Evolutionary conservation across 2,888 invertebrate genomes (phyloP).

Genomic region (Drosophila formosana): DNA sequence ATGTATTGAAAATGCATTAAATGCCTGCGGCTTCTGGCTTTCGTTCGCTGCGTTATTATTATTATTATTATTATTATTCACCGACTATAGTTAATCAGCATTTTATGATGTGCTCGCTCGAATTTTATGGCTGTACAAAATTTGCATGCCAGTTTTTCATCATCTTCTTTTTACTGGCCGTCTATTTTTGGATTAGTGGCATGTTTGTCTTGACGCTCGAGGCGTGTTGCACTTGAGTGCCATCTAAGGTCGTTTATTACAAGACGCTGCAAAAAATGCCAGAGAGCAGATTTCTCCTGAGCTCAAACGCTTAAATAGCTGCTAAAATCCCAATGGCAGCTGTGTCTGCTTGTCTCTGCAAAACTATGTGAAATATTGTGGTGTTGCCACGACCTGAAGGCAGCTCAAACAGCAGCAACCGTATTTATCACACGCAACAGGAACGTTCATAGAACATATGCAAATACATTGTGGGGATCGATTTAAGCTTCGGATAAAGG

Average conservation of each 20-base stretch:
- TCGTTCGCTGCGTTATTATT: not conserved
- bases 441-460: not conserved
- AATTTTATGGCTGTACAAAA: not conserved
- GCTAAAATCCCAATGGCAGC: not conserved
- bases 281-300: not conserved
- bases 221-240: conserved; percentile 40
- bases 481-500: not conserved
- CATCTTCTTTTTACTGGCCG: not conserved
- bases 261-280: not conserved
- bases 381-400: not conserved
- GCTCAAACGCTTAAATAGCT: conserved; percentile 20
- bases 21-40: conserved; percentile 41
- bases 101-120: not conserved
- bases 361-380: conserved; percentile 16
- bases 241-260: conserved; percentile 17
- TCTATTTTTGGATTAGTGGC: conserved; percentile 3
- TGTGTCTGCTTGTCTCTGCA: not conserved
- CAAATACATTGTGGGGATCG: not conserved
- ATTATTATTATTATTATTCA: conserved; percentile 1
- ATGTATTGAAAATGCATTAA: conserved; percentile 74
- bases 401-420: not conserved
- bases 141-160: not conserved
- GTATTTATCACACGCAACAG: not conserved
- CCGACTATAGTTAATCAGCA: conserved; percentile 3
- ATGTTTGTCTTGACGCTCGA: conserved; percentile 10